Base-by-base conservation (phyloP, 2,888 invertebrate genomes). In the Polymixis lichenea region DNA sequence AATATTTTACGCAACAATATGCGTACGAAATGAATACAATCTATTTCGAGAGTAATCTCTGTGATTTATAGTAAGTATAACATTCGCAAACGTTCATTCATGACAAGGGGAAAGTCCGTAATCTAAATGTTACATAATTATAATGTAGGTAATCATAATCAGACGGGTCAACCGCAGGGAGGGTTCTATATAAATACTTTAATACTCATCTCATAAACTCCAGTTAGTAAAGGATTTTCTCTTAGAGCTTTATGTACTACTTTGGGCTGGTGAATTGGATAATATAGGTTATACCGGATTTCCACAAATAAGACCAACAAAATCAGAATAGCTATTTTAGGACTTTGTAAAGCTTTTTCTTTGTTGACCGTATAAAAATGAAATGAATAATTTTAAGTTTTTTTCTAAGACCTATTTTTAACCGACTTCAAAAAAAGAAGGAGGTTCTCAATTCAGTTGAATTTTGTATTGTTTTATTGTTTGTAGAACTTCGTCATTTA, bases 11-110 rank as follows among this genome's bases (percentile, higher is more conserved):
- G 46, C 46, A 68, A 67, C 58, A 70, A 73, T 69, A 69, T 43
- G 38, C 53, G 64, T 56, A 71, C 60, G 51, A 82, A 83, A 79
- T 83, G 67, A 77, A 68, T 53, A 60, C 53, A 73, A 77, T 78
- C 60, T 76, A 73, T 75, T 75, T 77, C 55, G 38, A 62, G 71
- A 67, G 56, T 75, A 77, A 84, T 84, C 73, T 85, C 53, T 84
- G 69, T 79, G 84, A 85, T 85, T 86, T 85, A 86, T 69, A 72
- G 51, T 68, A 71, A 72, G 51, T 68, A 71, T 64, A 84, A 60
- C 75, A 65, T 83, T 77, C 53, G 43, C 38, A 61, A 81, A 73
- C n/a, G 25, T 67, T 76, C 66, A 70, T 67, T 64, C 64, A 43
- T 65, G 72, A 70, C 61, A 72, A 81, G 65, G 78, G 76, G 62